A percentile compares a stretch with the other conserved stretches of the same genome.
Evolutionary conservation across 2,888 invertebrate species (phyloP).

Genomic region (Epistrophe grossulariae): DNA sequence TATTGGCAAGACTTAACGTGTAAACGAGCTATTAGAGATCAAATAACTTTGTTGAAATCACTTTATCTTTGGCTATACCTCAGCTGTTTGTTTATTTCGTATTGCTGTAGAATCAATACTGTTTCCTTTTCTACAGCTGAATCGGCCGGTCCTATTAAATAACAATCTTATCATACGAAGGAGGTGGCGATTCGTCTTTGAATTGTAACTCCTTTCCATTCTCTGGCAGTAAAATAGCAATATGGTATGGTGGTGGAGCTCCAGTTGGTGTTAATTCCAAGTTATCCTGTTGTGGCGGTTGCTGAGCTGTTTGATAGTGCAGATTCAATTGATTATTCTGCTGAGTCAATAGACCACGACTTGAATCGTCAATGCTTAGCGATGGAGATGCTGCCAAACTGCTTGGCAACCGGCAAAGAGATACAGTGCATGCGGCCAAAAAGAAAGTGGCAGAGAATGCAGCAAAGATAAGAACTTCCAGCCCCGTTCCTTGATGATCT

Average conservation of each 20-base stretch:
- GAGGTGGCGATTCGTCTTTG: conserved; percentile 86
- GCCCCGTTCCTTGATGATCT: conserved; percentile 86
- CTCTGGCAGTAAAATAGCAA: conserved; percentile 90
- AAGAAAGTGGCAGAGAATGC: conserved; percentile 87
- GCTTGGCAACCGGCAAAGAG: conserved; percentile 85
- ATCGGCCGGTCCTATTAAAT: conserved; percentile 85
- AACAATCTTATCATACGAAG: conserved; percentile 90
- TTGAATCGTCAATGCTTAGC: conserved; percentile 62
- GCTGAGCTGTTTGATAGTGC: conserved; percentile 59
- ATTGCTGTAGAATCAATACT: conserved; percentile 4
- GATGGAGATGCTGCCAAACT: conserved; percentile 79
- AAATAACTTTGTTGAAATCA: conserved; percentile 51
- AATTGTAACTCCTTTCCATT: conserved; percentile 63
- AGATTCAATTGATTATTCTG: conserved; percentile 58
- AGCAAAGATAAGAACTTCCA: conserved; percentile 87
- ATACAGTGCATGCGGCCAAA: conserved; percentile 87
- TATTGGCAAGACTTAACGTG: not conserved
- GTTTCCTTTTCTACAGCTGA: not conserved
- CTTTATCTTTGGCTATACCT: conserved; percentile 60
- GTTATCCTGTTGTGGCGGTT: conserved; percentile 51
- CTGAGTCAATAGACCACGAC: conserved; percentile 59
- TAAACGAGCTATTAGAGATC: conserved; percentile 26
- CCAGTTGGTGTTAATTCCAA: conserved; percentile 79
- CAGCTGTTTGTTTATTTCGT: not conserved
- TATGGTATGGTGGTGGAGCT: conserved; percentile 92